These are phyloP conservation scores for Platygyra sinensis DNA, from an alignment of 64 coral and sea anemone species.

Conservation along the genomic window DNA sequence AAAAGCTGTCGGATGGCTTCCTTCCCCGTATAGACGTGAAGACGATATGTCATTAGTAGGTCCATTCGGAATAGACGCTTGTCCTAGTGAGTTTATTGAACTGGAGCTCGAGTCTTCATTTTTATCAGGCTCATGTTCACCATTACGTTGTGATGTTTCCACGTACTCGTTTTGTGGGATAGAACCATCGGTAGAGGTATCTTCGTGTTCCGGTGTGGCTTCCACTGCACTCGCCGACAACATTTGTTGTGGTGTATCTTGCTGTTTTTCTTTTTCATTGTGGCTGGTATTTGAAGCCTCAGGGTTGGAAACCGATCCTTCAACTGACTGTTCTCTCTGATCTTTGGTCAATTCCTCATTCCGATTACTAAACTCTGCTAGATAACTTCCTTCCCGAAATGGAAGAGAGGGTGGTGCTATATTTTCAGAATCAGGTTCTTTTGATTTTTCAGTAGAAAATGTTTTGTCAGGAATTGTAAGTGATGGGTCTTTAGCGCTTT, in stretches of 20 bases:
- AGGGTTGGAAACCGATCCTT: not conserved
- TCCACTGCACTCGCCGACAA: not conserved
- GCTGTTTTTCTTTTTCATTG: not conserved
- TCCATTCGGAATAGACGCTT: not conserved
- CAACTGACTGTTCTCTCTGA: not conserved
- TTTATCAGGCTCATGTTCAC: not conserved
- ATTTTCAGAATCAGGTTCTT: not conserved
- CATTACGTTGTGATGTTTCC: not conserved
- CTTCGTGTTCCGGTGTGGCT: not conserved
- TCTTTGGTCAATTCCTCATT: not conserved
- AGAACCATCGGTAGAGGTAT: not conserved
- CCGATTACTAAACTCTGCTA: not conserved
- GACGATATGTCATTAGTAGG: not conserved
- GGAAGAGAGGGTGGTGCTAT: not conserved
- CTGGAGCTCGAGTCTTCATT: not conserved
- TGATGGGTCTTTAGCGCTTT: not conserved
- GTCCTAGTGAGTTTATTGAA: not conserved
- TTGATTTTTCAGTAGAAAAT: not conserved
- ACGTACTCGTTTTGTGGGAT: not conserved
- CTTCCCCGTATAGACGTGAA: not conserved
- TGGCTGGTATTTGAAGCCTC: not conserved
- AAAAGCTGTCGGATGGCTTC: not conserved
- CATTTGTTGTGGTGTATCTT: not conserved
- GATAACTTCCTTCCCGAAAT: not conserved
- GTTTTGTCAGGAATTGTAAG: not conserved